phyloP scores from a whole-genome alignment of 1,140 invertebrate genomes.

The Polyergus mexicanus region DNA sequence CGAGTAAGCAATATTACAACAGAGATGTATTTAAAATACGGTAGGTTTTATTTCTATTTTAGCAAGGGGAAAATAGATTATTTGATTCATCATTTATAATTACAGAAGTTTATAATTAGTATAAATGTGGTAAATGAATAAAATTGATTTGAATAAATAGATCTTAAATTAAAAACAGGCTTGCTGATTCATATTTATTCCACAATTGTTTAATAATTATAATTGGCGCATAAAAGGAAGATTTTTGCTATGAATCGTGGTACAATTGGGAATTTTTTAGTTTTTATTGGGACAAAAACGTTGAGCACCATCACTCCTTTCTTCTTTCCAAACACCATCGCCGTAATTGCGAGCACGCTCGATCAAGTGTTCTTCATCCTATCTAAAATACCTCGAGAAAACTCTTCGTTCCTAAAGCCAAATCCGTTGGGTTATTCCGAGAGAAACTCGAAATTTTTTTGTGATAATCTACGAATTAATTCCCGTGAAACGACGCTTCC shows the following conservation, averaged over 20 bases:
- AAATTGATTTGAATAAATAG: neutral
- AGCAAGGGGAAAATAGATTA: neutral
- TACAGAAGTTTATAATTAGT: neutral
- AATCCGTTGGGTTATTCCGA: conserved; percentile 33
- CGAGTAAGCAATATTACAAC: conserved; percentile 18
- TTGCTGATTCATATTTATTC: neutral
- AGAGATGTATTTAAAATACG: conserved; percentile 10
- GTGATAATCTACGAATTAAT: conserved; percentile 48
- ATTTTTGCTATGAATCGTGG: neutral
- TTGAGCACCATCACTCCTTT: conserved; percentile 66
- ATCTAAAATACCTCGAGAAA: conserved; percentile 37
- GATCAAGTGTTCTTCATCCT: conserved; percentile 59
- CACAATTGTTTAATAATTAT: neutral
- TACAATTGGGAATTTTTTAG: neutral
- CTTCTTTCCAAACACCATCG: conserved; percentile 51
- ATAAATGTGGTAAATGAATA: neutral
- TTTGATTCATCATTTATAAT: neutral
- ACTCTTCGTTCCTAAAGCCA: conserved; percentile 48
- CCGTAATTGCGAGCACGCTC: conserved; percentile 68
- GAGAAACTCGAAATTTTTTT: conserved; percentile 28
- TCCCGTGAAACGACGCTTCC: conserved; percentile 4
- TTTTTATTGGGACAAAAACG: conserved; percentile 65
- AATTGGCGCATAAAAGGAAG: neutral
- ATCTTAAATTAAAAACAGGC: neutral
- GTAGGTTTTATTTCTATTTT: conserved; percentile 22